phyloP scores from a whole-genome alignment of 2,113 vertebrate genomes.

The Tetrao urogallus region DNA sequence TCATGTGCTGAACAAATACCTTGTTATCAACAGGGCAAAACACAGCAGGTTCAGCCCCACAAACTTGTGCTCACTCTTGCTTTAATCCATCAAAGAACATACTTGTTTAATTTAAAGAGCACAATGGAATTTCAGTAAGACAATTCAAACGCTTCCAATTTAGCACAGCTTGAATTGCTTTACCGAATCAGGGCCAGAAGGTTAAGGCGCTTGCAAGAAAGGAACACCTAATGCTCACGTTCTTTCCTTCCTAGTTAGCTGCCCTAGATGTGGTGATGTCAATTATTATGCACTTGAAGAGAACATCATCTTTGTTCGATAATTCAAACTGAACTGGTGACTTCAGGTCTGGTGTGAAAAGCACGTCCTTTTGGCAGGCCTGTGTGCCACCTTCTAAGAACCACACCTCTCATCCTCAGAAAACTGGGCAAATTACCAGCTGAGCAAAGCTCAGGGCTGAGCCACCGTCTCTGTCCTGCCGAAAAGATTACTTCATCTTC shows the following conservation, averaged over 20 bases:
- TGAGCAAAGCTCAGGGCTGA: not conserved
- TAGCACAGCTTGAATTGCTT: not conserved
- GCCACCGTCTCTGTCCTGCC: not conserved
- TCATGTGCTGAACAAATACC: not conserved
- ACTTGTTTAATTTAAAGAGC: not conserved
- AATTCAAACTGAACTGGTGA: not conserved
- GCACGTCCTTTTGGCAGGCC: not conserved
- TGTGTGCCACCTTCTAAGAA: not conserved
- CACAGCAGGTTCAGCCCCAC: not conserved
- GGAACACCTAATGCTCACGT: not conserved
- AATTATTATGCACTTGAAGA: not conserved
- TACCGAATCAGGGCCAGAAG: not conserved
- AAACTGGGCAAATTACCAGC: not conserved
- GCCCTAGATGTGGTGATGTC: not conserved
- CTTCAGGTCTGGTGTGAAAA: not conserved
- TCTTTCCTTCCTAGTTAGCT: not conserved
- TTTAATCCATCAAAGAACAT: not conserved
- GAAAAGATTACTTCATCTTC: conserved; percentile 43
- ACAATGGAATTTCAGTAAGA: not conserved
- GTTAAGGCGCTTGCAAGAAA: not conserved
- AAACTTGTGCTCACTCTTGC: not conserved
- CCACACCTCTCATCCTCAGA: not conserved
- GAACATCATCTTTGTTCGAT: not conserved
- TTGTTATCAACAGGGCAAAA: not conserved
- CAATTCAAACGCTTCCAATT: not conserved